Evolutionary conservation across 2,113 vertebrate species (phyloP), one percentile per base, ranked within the genome.

Genomic region (Ellobius talpinus): DNA sequence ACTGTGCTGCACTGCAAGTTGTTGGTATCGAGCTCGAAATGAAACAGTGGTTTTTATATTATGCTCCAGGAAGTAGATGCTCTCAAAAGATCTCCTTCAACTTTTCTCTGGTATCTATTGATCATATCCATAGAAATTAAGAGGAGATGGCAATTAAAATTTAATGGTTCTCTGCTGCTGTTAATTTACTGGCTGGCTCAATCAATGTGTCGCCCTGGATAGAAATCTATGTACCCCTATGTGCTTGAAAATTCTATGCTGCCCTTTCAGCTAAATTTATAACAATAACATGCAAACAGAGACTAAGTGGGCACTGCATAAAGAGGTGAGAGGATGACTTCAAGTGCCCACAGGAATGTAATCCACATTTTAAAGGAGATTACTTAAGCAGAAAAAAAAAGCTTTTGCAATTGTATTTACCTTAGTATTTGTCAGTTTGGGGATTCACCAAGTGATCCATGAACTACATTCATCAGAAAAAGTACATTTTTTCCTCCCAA

Each of bases 121-220:
- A 99, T 99, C 97, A 97, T 97, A 98, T 98, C 98, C 97, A 98
- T 98, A 97, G 98, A 98, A 98, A 99, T 99, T 99, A 99, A 98
- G 98, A 98, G 98, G 95, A 98, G 98, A 99, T 98, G 98, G 98
- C 98, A 99, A 99, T 99, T 99, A 99, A 98, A 99, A 99, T 99
- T 98, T 98, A 98, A 98, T 98, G 98, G 97, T 97, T 94, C 98
- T 99, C 98, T 98, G 94, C 97, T 98, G 98, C 94, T 98, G 97
- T 98, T 99, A 99, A 99, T 99, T 99, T 99, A 99, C 98, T 99
- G 98, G 97, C 97, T 98, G 95, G 96, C 97, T 97, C 92, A 94
- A 99, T 99, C 98, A 92, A 99, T 99, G 98, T 31, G 19, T 98
- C 96, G 97, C 95, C 95, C 96, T 98, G 97, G 98, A 98, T 98